Evolutionary conservation across 1,140 invertebrate genomes (phyloP).

Genomic region (Patella vulgata): DNA sequence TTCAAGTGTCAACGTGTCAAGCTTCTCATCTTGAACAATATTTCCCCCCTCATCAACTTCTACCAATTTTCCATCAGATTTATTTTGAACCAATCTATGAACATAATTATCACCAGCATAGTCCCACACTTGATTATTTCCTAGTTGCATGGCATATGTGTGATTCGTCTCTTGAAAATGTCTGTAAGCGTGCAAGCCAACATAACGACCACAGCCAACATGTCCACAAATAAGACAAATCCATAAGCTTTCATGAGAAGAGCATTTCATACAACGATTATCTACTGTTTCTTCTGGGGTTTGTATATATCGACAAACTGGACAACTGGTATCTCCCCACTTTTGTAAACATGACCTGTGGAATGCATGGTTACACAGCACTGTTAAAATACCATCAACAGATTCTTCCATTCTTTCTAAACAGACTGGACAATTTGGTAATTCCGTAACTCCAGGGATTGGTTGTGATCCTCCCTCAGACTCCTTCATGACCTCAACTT

Average conservation of each 20-base stretch:
- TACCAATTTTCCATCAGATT: conserved; percentile 97
- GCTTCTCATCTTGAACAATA: conserved; percentile 79
- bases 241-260: conserved; percentile 84
- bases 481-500: conserved; percentile 81
- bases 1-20: conserved; percentile 90
- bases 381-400: conserved; percentile 95
- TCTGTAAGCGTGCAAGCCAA: conserved; percentile 78
- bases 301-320: conserved; percentile 75
- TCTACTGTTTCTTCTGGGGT: conserved; percentile 88
- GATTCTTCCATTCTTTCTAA: conserved; percentile 95
- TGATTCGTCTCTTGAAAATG: conserved; percentile 96
- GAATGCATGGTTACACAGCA: conserved; percentile 98
- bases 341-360: conserved; percentile 94
- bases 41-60: conserved; percentile 70
- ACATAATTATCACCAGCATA: conserved; percentile 98
- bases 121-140: conserved; percentile 96
- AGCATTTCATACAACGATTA: conserved; percentile 87
- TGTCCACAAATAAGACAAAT: conserved; percentile 99
- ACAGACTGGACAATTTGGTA: conserved; percentile 98
- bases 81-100: conserved; percentile 94
- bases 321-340: conserved; percentile 90
- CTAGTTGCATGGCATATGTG: conserved; percentile 95
- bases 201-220: conserved; percentile 93
- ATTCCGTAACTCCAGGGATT: conserved; percentile 81
- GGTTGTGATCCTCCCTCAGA: conserved; percentile 66